Percentiles rank a stretch among this genome's conserved stretches.
Conservation (phyloP, 1,140 invertebrate genomes). For the Thaumetopoea pityocampa region DNA sequence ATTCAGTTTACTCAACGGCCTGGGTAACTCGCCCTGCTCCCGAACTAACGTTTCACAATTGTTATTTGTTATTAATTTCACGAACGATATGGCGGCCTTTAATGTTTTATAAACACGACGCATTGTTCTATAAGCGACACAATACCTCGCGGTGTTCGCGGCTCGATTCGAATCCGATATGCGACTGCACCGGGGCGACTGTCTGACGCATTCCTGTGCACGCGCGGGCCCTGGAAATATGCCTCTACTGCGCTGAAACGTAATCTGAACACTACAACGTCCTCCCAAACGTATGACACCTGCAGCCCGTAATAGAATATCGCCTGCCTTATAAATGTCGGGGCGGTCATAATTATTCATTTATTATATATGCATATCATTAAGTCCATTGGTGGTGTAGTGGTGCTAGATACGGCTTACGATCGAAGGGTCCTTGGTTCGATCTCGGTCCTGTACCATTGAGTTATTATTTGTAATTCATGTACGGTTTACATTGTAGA, state of each 20-base stretch:
- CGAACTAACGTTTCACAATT: constrained; percentile 71
- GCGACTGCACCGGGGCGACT: constrained; percentile 29
- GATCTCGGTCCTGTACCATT: no score
- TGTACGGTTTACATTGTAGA: no score
- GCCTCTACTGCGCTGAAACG: neutral
- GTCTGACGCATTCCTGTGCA: constrained; percentile 55
- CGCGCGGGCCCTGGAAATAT: constrained; percentile 20
- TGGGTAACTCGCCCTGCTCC: constrained; percentile 62
- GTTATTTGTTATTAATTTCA: constrained; percentile 76
- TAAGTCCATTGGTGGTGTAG: no score
- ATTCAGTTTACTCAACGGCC: constrained; percentile 42
- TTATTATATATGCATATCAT: no score
- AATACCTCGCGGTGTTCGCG: constrained; percentile 56
- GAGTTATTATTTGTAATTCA: no score
- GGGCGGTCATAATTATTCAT: no score
- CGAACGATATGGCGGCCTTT: constrained; percentile 67
- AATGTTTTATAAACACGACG: constrained; percentile 74
- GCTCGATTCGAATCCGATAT: constrained; percentile 52
- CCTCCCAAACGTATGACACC: no score
- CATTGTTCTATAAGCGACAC: constrained; percentile 69
- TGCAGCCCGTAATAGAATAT: no score
- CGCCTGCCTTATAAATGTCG: no score
- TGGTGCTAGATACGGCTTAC: no score
- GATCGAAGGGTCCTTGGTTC: no score
- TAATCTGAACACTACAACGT: no score